Percentiles rank a stretch among this genome's conserved stretches.
phyloP scores from a whole-genome alignment of 30 jellyfish, hydroid and myxozoan genomes.

The Pseudorhiza aurosa region DNA sequence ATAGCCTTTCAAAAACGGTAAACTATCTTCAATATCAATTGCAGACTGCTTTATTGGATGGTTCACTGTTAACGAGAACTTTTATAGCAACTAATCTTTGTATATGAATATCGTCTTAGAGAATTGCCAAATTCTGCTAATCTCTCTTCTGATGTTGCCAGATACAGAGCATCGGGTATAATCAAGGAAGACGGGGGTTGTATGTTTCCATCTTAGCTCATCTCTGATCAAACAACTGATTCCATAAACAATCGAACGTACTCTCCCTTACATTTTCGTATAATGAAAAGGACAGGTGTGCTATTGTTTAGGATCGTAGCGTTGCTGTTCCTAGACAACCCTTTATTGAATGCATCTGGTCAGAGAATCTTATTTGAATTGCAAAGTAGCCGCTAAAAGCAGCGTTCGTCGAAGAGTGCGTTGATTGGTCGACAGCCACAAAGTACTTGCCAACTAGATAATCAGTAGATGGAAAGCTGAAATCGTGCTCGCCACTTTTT shows the following conservation, averaged over 20 bases:
- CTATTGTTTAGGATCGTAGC: slow-evolving; percentile 58
- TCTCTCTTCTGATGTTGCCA: neutral
- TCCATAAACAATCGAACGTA: slow-evolving; percentile 15
- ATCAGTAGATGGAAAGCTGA: slow-evolving; percentile 47
- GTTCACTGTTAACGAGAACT: no score
- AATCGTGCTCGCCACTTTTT: slow-evolving; percentile 59
- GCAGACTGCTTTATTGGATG: no score
- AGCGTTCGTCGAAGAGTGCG: slow-evolving; percentile 36
- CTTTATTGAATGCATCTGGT: slow-evolving; percentile 70
- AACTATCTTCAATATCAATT: no score
- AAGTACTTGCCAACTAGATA: slow-evolving; percentile 62
- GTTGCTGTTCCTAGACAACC: slow-evolving; percentile 70
- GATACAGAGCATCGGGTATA: neutral
- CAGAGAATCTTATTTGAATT: slow-evolving; percentile 52
- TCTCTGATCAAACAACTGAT: slow-evolving; percentile 44
- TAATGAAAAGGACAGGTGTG: slow-evolving; percentile 72
- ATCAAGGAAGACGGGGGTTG: slow-evolving; percentile 5
- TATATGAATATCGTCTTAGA: neutral
- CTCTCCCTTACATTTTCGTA: slow-evolving; percentile 51
- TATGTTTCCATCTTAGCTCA: neutral
- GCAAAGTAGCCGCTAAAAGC: slow-evolving; percentile 82
- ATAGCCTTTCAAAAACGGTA: no score
- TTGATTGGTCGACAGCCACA: slow-evolving; percentile 58
- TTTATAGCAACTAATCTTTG: no score
- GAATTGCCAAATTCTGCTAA: neutral